Conservation (phyloP, 1,140 invertebrate genomes). For the Pissodes strobi region DNA sequence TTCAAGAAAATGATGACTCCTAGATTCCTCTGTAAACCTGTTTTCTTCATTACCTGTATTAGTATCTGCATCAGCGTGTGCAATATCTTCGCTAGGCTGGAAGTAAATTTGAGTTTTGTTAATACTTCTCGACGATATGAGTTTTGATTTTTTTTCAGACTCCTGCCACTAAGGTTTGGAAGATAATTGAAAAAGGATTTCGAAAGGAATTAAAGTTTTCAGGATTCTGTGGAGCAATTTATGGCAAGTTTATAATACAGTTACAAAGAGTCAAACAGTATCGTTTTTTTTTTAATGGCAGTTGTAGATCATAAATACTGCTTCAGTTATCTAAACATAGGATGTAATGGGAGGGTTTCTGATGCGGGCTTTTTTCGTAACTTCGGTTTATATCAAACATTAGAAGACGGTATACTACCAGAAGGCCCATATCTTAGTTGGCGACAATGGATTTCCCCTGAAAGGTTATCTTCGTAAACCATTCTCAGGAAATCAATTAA, state of each 20-base stretch:
- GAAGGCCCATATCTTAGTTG: slow-evolving; percentile 14
- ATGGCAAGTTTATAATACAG: slow-evolving; percentile 52
- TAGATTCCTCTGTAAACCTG: no score
- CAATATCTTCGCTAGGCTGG: no score
- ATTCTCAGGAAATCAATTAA: slow-evolving; percentile 18
- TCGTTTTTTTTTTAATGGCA: slow-evolving; percentile 22
- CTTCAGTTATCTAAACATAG: slow-evolving; percentile 18
- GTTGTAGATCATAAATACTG: slow-evolving; percentile 25
- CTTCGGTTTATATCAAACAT: slow-evolving; percentile 12
- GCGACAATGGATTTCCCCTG: no score
- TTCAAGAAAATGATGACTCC: neutral
- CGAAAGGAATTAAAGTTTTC: slow-evolving; percentile 53
- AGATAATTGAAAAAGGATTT: slow-evolving; percentile 47
- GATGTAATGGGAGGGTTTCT: slow-evolving; percentile 19
- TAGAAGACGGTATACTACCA: slow-evolving; percentile 23
- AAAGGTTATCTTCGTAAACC: slow-evolving; percentile 11
- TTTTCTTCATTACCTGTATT: slow-evolving; percentile 13
- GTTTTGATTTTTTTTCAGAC: slow-evolving; percentile 12
- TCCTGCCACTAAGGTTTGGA: slow-evolving; percentile 35
- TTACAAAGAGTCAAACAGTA: slow-evolving; percentile 28
- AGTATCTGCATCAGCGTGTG: slow-evolving; percentile 14
- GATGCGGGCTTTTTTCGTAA: slow-evolving; percentile 24
- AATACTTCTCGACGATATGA: slow-evolving; percentile 2
- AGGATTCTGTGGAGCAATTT: slow-evolving; percentile 53
- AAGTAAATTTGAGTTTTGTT: slow-evolving; percentile 10